Conservation (phyloP, 2,888 invertebrate species). For the Caenorhabditis japonica region DNA sequence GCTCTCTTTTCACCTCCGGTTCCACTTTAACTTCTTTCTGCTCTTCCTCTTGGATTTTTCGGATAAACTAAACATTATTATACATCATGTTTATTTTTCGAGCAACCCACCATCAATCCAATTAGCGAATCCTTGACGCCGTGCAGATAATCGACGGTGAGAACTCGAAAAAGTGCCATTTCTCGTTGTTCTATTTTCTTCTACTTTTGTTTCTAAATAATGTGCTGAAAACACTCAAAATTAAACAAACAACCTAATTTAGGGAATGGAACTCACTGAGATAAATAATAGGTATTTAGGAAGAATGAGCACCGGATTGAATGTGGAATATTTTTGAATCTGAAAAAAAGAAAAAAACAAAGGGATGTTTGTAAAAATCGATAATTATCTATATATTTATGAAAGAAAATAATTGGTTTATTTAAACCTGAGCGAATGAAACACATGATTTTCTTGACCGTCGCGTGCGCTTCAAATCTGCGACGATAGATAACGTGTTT, state of each 20-base stretch:
- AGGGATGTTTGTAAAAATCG: constrained; percentile 11
- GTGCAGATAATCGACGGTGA: constrained; percentile 41
- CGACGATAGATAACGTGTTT: neutral
- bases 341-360: neutral
- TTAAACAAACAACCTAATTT: no score
- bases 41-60: constrained; percentile 50
- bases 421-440: neutral
- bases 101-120: constrained; percentile 47
- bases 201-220: no score
- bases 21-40: constrained; percentile 29
- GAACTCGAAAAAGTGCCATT: constrained; percentile 7
- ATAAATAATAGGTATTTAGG: no score
- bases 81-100: neutral
- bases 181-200: no score
- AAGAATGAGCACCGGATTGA: constrained; percentile 10
- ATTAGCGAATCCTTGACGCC: constrained; percentile 50
- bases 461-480: neutral
- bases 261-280: no score
- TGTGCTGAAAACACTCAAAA: no score
- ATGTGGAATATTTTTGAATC: constrained; percentile 16
- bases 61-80: constrained; percentile 45
- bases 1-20: constrained; percentile 13
- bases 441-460: constrained; percentile 35
- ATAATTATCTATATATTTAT: no score
- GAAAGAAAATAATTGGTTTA: no score